A percentile compares a stretch with the other conserved stretches of the same genome.
Evolutionary conservation across 2,113 vertebrate species (phyloP).

Genomic region (Progne subis): DNA sequence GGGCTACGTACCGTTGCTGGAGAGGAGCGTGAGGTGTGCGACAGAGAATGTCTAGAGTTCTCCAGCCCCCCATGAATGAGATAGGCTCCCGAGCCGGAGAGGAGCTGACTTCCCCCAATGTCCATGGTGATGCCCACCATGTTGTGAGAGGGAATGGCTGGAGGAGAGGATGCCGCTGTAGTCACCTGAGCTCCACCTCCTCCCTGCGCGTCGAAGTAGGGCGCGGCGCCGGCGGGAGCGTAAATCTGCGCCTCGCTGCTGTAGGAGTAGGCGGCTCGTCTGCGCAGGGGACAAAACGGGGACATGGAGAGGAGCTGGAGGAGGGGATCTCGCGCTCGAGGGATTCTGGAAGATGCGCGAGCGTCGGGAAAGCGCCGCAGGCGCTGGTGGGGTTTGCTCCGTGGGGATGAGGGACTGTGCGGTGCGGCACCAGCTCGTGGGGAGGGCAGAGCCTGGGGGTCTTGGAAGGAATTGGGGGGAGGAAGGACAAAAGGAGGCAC

Average conservation of each 20-base stretch:
- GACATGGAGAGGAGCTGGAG: not conserved
- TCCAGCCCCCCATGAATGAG: slow-evolving; percentile 95
- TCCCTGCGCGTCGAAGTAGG: slow-evolving; percentile 90
- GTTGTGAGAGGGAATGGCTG: slow-evolving; percentile 85
- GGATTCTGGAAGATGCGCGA: accelerated
- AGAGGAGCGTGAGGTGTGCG: slow-evolving; percentile 93
- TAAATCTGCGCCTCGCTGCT: slow-evolving; percentile 92
- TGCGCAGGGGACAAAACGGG: slow-evolving; percentile 52
- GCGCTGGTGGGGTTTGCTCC: not conserved
- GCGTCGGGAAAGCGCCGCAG: accelerated
- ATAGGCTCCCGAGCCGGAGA: slow-evolving; percentile 92
- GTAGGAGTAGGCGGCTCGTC: slow-evolving; percentile 91
- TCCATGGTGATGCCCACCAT: slow-evolving; percentile 99
- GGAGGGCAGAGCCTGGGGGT: not conserved
- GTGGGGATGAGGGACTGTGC: not conserved
- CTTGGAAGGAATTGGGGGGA: accelerated
- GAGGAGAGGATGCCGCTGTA: slow-evolving; percentile 88
- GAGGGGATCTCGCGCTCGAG: accelerated
- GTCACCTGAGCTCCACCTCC: slow-evolving; percentile 86
- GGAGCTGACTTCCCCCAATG: slow-evolving; percentile 88
- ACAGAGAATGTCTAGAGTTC: slow-evolving; percentile 86
- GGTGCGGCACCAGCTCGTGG: accelerated
- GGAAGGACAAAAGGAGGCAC: not conserved
- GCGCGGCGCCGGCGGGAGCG: slow-evolving; percentile 82
- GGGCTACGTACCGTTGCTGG: slow-evolving; percentile 91